Evolutionary conservation across 2,113 vertebrate species (phyloP).

Genomic region (Tichodroma muraria): DNA sequence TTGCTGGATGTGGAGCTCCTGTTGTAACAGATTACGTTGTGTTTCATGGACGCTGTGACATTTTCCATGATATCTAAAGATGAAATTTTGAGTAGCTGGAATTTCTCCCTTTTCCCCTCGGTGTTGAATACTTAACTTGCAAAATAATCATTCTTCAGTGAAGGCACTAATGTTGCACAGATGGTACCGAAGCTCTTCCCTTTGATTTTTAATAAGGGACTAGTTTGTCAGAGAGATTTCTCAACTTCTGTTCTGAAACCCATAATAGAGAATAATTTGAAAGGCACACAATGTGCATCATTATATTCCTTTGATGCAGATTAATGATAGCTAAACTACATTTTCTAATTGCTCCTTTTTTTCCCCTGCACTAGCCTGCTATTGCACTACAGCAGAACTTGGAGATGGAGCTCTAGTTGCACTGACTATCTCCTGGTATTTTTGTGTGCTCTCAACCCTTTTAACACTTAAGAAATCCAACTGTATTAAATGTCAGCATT

Average conservation of each 20-base stretch:
- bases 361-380: conserved; percentile 31
- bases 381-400: conserved; percentile 27
- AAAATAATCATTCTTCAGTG: conserved; percentile 69
- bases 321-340: conserved; percentile 72
- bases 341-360: conserved; percentile 69
- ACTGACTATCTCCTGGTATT: background rate
- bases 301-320: conserved; percentile 79
- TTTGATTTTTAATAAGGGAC: conserved; percentile 78
- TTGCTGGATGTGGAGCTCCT: background rate
- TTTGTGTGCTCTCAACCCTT: conserved; percentile 2
- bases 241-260: conserved; percentile 72
- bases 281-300: conserved; percentile 72
- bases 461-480: background rate
- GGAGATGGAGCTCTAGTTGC: background rate
- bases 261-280: conserved; percentile 76
- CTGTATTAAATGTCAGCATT: background rate
- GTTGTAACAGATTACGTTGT: background rate
- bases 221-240: conserved; percentile 75
- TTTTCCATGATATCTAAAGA: conserved; percentile 50
- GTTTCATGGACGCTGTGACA: conserved; percentile 10
- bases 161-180: conserved; percentile 73
- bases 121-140: conserved; percentile 59
- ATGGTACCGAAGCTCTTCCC: conserved; percentile 72
- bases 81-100: conserved; percentile 52
- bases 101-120: conserved; percentile 11